These are phyloP conservation scores for Oceanodroma tethys DNA, from an alignment of 2,113 vertebrate species.

Conservation along the genomic window DNA sequence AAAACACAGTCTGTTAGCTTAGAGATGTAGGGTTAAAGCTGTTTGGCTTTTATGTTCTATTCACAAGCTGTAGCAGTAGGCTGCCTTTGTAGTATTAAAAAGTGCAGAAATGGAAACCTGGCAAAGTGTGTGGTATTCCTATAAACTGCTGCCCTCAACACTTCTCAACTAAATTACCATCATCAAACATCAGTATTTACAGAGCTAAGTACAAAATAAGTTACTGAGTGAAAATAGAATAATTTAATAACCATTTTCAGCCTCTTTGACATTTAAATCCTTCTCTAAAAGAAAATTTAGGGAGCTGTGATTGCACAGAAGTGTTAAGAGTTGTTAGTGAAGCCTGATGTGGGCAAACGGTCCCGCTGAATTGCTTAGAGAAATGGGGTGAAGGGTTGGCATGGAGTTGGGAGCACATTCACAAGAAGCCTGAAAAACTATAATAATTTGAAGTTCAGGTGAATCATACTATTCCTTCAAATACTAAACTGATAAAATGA, in stretches of 20 bases:
- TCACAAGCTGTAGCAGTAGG: background rate
- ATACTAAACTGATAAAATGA: background rate
- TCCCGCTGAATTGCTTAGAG: background rate
- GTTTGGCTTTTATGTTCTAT: background rate
- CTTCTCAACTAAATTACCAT: background rate
- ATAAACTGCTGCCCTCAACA: background rate
- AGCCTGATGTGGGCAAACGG: accelerated
- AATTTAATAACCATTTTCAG: background rate
- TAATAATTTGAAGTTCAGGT: background rate
- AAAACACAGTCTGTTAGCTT: background rate
- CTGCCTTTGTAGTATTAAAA: background rate
- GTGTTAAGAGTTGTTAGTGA: background rate
- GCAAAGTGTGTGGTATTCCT: background rate
- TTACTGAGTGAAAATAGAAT: background rate
- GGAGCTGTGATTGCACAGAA: background rate
- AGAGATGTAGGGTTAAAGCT: background rate
- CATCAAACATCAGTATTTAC: background rate
- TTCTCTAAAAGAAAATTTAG: background rate
- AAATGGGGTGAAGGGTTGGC: background rate
- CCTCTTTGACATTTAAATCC: background rate
- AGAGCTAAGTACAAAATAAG: background rate
- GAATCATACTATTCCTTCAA: background rate
- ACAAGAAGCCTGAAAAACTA: background rate
- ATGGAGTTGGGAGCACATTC: background rate
- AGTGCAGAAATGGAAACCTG: background rate